Percentiles rank a stretch among this genome's conserved stretches.
Evolutionary conservation across 2,888 invertebrate genomes (phyloP).

Genomic region (Mylabris sibirica): DNA sequence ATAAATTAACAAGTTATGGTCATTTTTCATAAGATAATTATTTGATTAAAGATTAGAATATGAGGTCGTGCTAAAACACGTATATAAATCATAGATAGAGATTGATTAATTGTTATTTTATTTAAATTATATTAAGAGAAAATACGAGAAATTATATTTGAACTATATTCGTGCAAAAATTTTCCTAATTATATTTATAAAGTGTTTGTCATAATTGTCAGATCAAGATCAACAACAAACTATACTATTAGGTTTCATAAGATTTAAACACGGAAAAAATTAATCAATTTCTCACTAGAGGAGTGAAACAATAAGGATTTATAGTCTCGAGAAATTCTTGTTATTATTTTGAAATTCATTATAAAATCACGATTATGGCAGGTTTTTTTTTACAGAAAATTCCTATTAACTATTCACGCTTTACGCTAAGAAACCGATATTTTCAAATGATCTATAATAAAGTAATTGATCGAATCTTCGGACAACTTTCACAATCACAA

Average conservation of each 20-base stretch:
- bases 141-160: not conserved
- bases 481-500: not conserved
- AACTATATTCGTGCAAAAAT: not conserved
- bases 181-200: not conserved
- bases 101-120: not conserved
- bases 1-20: not conserved
- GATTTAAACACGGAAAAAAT: not conserved
- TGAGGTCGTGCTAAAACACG: not conserved
- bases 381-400: not conserved
- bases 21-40: not conserved
- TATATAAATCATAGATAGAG: not conserved
- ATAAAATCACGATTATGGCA: not conserved
- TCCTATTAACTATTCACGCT: constrained; percentile 5
- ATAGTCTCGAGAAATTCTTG: not conserved
- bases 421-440: not conserved
- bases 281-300: constrained; percentile 1
- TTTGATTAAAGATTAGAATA: not conserved
- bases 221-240: not conserved
- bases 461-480: constrained; percentile 6
- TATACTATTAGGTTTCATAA: not conserved
- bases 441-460: not conserved
- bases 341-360: not conserved
- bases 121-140: not conserved
- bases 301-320: not conserved
- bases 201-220: not conserved